Evolutionary conservation across 2,888 invertebrate genomes (phyloP).

Genomic region (Crossocerus cetratus): DNA sequence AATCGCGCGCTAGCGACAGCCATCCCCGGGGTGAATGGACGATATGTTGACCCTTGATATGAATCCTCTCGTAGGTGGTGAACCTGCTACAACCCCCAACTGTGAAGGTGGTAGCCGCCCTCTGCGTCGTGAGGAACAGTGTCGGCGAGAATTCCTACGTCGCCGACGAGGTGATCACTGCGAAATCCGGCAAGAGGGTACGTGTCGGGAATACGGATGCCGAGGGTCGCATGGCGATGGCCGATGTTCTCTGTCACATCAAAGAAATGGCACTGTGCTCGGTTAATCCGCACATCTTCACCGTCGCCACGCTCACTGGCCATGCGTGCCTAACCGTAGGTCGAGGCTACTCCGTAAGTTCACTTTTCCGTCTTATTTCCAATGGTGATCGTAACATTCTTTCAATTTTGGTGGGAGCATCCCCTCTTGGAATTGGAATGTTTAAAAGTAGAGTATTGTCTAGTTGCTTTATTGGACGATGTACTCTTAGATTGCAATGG

Average conservation of each 20-base stretch:
- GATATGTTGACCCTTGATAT: too few relatives aligned
- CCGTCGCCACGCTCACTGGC: conserved; percentile 93
- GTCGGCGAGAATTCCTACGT: conserved; percentile 93
- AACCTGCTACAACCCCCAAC: conserved; percentile 84
- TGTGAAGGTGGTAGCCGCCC: conserved; percentile 87
- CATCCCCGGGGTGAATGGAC: background rate
- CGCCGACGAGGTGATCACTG: conserved; percentile 91
- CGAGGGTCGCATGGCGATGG: conserved; percentile 96
- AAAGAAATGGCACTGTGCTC: conserved; percentile 84
- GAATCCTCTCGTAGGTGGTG: conserved; percentile 78
- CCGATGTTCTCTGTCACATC: conserved; percentile 89
- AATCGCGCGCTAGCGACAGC: background rate
- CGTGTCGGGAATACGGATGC: conserved; percentile 97
- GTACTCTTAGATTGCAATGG: conserved; percentile 79
- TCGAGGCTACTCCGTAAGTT: conserved; percentile 83
- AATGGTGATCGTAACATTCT: too few relatives aligned
- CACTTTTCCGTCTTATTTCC: background rate
- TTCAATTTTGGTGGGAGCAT: too few relatives aligned
- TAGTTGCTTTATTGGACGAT: background rate
- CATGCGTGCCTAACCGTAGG: conserved; percentile 87
- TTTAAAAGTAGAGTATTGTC: too few relatives aligned
- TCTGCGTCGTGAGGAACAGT: conserved; percentile 94
- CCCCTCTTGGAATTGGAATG: too few relatives aligned
- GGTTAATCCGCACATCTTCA: conserved; percentile 90
- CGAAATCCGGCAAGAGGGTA: conserved; percentile 89